Evolutionary conservation across 2,113 vertebrate species (phyloP), one percentile per base, ranked within the genome.

Genomic region (Laticauda colubrina): DNA sequence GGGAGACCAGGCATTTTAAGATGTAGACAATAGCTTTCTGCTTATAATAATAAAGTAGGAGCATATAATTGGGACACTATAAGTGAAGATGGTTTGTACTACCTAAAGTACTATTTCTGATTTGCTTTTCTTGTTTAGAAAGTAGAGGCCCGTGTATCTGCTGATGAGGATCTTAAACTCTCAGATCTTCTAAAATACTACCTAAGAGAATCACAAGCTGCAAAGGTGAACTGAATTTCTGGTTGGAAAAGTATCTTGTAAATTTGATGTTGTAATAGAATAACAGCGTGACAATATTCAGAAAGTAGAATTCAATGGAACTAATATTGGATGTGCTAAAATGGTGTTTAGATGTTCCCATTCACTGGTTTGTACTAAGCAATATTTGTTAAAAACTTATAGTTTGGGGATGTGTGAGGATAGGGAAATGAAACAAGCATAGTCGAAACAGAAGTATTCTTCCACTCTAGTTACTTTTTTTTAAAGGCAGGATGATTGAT

Each of bases 151-250:
- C 98, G 99, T 1, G 99, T 99, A 1, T 99, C 99, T 92, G 99
- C 99, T 69, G 99, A 99, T 95, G 98, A 99, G 95, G 99, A 99
- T 95, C 98, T 99, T 97, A 99, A 99, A 95, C 98, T 99, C 95
- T 99, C 99, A 43, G 99, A 99, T 96, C 98, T 99, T 96, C 97
- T 99, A 93, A 99, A 99, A 96, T 99, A 99, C 23, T 99, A 99
- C 95, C 98, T 99, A 97, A 98, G 99, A 93, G 99, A 99, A 98
- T 99, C 99, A 0, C 99, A 99, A 98, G 99, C 99, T 96, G 99
- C 99, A 95, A 99, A 99, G 99, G 99, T 99, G 97, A 97, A 91
- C 81, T 54, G 1, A 85, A 9, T 0, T 90, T 39, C 94, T 92
- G 91, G 15, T 94, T 94, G 18, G 87, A 94, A 75, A 85, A 39